These are phyloP conservation scores for Drosophila novamexicana DNA, from an alignment of 1,140 invertebrate genomes.

Conservation along the genomic window DNA sequence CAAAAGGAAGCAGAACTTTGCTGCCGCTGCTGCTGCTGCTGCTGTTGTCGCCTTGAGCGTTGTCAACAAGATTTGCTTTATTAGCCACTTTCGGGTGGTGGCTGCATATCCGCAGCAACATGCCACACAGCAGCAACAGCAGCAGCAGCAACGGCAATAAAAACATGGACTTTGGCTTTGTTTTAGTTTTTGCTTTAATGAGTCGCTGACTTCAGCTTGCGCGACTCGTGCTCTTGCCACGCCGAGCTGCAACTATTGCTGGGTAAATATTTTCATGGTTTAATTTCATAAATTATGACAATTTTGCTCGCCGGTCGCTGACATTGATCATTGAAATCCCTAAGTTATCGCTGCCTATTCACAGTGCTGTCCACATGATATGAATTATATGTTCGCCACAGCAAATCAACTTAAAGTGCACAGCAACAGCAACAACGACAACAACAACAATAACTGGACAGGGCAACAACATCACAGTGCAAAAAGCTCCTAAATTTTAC, in stretches of 20 bases:
- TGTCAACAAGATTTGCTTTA: conserved; percentile 84
- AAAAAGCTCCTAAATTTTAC: conserved; percentile 84
- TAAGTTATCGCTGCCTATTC: conserved; percentile 79
- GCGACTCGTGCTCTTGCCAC: conserved; percentile 28
- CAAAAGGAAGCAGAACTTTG: conserved; percentile 56
- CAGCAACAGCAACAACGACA: conserved; percentile 8
- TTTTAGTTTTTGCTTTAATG: conserved; percentile 62
- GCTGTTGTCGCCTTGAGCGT: conserved; percentile 64
- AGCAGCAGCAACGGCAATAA: conserved; percentile 29
- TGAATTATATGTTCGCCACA: conserved; percentile 84
- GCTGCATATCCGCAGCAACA: conserved; percentile 67
- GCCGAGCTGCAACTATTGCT: conserved; percentile 17
- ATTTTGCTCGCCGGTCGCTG: conserved; percentile 49
- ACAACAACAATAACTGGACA: conserved; percentile 32
- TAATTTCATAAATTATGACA: conserved; percentile 82
- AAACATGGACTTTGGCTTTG: conserved; percentile 49
- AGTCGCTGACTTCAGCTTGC: conserved; percentile 22
- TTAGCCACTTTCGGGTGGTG: conserved; percentile 84
- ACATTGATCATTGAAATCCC: conserved; percentile 82
- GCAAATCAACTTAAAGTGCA: conserved; percentile 83
- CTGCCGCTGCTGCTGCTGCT: conserved; percentile 40
- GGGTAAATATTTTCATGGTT: conserved; percentile 82
- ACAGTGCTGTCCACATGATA: conserved; percentile 47
- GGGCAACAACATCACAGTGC: conserved; percentile 53
- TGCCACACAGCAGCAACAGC: conserved; percentile 41